phyloP scores from a whole-genome alignment of 2,113 vertebrate species.

The Bostrychus sinensis region DNA sequence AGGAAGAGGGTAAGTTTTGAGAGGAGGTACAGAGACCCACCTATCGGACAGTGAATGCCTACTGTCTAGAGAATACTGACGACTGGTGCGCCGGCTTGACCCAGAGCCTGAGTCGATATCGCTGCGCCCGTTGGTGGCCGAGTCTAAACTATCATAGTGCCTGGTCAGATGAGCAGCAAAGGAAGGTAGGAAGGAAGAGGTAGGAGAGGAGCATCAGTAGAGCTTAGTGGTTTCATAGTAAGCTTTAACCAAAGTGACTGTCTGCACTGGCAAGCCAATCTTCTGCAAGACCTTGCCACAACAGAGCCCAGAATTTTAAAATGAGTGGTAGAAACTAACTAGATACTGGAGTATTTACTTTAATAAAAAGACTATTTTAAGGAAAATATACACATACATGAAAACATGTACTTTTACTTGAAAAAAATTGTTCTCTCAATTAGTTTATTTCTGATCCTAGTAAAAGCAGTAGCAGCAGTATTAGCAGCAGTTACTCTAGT shows the following conservation, averaged over 20 bases:
- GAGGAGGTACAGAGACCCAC: constrained; percentile 85
- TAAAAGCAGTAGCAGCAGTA: no score
- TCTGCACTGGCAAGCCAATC: background rate
- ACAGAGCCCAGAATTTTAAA: background rate
- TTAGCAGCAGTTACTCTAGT: no score
- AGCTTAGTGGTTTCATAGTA: constrained; percentile 62
- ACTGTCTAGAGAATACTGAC: constrained; percentile 92
- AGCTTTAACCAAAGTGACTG: constrained; percentile 43
- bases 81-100: constrained; percentile 88
- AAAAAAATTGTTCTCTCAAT: no score
- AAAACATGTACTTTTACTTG: no score
- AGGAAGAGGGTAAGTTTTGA: constrained; percentile 65
- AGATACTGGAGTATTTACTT: no score
- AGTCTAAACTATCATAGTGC: constrained; percentile 93
- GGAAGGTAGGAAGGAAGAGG: constrained; percentile 35
- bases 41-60: constrained; percentile 90
- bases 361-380: no score
- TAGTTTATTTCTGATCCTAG: no score
- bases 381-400: no score
- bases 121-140: constrained; percentile 89
- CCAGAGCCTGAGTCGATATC: constrained; percentile 91
- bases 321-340: background rate
- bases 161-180: constrained; percentile 78
- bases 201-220: constrained; percentile 82
- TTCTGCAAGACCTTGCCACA: constrained; percentile 6